Evolutionary conservation across 1,140 invertebrate species (phyloP).

Genomic region (Helicoverpa armigera): DNA sequence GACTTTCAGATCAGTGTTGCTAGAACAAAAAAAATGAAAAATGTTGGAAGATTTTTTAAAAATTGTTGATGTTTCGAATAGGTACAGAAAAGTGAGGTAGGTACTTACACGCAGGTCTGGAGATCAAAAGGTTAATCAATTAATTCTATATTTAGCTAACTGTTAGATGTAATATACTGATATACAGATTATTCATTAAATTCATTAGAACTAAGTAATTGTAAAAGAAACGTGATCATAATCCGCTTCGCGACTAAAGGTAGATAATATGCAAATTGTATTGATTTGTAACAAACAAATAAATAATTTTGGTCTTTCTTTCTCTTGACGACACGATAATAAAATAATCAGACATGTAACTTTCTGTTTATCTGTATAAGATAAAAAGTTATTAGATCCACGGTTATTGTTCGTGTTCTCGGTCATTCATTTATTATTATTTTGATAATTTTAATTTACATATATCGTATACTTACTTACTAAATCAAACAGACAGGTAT

Average conservation of each 20-base stretch:
- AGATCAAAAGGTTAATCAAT: slow-evolving; percentile 21
- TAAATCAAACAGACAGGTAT: neutral
- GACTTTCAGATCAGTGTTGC: neutral
- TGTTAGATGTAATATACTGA: slow-evolving; percentile 18
- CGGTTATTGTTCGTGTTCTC: neutral
- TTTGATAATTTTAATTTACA: too few relatives aligned
- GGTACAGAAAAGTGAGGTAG: neutral
- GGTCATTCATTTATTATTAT: neutral
- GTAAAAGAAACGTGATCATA: slow-evolving; percentile 32
- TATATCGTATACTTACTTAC: neutral
- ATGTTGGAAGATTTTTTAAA: too few relatives aligned
- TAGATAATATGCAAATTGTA: neutral
- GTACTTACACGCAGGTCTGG: neutral
- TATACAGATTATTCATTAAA: slow-evolving; percentile 20
- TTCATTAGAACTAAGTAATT: neutral
- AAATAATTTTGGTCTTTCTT: neutral
- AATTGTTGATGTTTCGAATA: too few relatives aligned
- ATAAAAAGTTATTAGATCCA: slow-evolving; percentile 26
- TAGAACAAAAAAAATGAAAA: neutral
- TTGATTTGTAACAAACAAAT: neutral
- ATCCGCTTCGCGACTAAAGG: neutral
- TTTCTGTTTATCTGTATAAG: slow-evolving; percentile 23
- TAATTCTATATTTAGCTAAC: slow-evolving; percentile 3
- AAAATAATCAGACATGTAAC: slow-evolving; percentile 9
- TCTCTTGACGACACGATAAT: slow-evolving; percentile 15